phyloP scores from a whole-genome alignment of 2,888 invertebrate species.

The Camptogramma bilineatum region DNA sequence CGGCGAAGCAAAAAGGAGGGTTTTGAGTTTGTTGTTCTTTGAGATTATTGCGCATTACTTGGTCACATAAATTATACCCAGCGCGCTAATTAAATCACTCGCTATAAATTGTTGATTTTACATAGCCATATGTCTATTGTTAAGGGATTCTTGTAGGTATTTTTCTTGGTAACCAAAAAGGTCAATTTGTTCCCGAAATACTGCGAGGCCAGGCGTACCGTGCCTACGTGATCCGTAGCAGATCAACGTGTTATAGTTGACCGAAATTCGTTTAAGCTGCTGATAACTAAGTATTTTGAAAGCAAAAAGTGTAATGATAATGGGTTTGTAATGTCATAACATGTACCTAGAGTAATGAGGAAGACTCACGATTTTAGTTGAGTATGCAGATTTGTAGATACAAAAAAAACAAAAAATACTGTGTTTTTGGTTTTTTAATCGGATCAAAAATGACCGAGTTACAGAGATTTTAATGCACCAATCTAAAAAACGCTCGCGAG shows the following conservation, averaged over 20 bases:
- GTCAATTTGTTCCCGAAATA: constrained; percentile 45
- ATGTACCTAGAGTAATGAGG: constrained; percentile 13
- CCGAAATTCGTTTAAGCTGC: constrained; percentile 29
- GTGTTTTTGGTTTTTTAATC: too few relatives aligned
- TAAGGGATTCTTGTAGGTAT: constrained; percentile 27
- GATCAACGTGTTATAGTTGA: constrained; percentile 36
- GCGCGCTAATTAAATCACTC: too few relatives aligned
- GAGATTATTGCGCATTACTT: too few relatives aligned
- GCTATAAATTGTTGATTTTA: neutral
- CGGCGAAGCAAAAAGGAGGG: too few relatives aligned
- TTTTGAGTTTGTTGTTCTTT: too few relatives aligned
- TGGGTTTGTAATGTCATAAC: constrained; percentile 18
- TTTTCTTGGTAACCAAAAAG: constrained; percentile 27
- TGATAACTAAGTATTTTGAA: constrained; percentile 13
- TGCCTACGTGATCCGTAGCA: constrained; percentile 68
- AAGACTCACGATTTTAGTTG: too few relatives aligned
- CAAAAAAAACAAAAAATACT: too few relatives aligned
- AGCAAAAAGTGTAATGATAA: constrained; percentile 11
- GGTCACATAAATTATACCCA: too few relatives aligned
- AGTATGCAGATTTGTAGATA: too few relatives aligned
- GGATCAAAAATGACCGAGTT: too few relatives aligned
- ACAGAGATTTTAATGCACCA: too few relatives aligned
- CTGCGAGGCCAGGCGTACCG: constrained; percentile 47
- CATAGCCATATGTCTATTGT: neutral
- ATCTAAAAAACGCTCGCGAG: too few relatives aligned